Base-by-base conservation (phyloP, 2,888 invertebrate species). In the Tenthredo scrophulariae region DNA sequence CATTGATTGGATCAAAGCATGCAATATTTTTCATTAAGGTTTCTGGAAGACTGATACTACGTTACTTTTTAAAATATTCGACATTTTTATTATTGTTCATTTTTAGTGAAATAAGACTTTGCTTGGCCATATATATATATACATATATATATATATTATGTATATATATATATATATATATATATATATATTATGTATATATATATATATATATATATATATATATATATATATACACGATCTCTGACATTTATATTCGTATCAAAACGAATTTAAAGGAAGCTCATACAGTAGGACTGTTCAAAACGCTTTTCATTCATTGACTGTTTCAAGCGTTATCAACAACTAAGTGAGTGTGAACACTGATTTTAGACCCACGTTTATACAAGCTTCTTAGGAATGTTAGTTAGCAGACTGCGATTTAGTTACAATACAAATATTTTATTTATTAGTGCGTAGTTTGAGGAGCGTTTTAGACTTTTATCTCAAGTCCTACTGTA, bases 401-500 rank as follows among this genome's bases (percentile, higher is more conserved):
- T 37, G 22, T 80, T 80, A 37, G 37, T 37, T 13, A 40, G 26
- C 58, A 80, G 40, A 40, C 22, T 58, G 62, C 22, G 4, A 80
- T 62, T 22, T 62, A 80, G 37, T 80, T 67, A 67, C 4, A 43
- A 43, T 74, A 74, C 13, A 74, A 10, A 74, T 74, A 74, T 43
- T 72, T 22, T 22, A 62, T 40, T 37, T 9, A 72, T 72, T 40
- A 67, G 65, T 67, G 29, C 65, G 1, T 67, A 33, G 33, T 67
- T 67, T 29, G 67, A 15, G 4, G 33, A 67, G 62, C 33, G n/a
- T n/a, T 37, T 37, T 0, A 33, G 29, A 37, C 6, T 37, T 37
- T 40, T 10, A 18, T 70, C 50, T 43, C 3, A 75, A 75, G 46
- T 75, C 75, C 75, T 75, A 75, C 43, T 26, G 46, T 75, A 75